Conservation (phyloP, 1,140 invertebrate genomes). For the Choristoneura fumiferana region DNA sequence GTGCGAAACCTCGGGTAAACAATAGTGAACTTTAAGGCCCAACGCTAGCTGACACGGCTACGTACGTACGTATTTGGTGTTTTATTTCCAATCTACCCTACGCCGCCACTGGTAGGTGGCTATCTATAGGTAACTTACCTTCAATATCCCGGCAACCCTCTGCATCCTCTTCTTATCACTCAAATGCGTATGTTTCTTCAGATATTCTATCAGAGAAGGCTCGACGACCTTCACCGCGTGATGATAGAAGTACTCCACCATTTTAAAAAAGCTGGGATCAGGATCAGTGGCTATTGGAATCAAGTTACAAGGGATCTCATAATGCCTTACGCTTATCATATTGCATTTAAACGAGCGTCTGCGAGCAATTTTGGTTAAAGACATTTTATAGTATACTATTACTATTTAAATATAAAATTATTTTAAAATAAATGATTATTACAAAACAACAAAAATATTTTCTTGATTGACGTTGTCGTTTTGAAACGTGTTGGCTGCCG, state of each 20-base stretch:
- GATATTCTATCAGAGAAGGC: slow-evolving; percentile 82
- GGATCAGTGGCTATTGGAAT: slow-evolving; percentile 79
- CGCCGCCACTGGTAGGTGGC: too few species aligned
- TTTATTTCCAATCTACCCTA: too few species aligned
- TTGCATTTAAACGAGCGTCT: too few species aligned
- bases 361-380: neutral
- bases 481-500: too few species aligned
- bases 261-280: slow-evolving; percentile 84
- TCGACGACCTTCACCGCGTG: slow-evolving; percentile 82
- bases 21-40: too few species aligned
- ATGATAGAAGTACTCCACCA: slow-evolving; percentile 88
- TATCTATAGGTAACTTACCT: slow-evolving; percentile 51
- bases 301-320: slow-evolving; percentile 82
- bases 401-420: neutral
- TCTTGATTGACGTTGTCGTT: too few species aligned
- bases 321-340: slow-evolving; percentile 30
- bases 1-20: too few species aligned
- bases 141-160: slow-evolving; percentile 83
- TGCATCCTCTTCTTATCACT: slow-evolving; percentile 82
- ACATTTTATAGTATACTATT: neutral
- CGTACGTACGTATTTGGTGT: too few species aligned
- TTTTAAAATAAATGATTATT: neutral
- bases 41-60: too few species aligned
- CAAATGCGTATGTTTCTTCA: slow-evolving; percentile 78
- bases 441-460: neutral